These are phyloP conservation scores for Capricornis sumatraensis DNA, from an alignment of 2,113 vertebrate genomes.

Conservation along the genomic window DNA sequence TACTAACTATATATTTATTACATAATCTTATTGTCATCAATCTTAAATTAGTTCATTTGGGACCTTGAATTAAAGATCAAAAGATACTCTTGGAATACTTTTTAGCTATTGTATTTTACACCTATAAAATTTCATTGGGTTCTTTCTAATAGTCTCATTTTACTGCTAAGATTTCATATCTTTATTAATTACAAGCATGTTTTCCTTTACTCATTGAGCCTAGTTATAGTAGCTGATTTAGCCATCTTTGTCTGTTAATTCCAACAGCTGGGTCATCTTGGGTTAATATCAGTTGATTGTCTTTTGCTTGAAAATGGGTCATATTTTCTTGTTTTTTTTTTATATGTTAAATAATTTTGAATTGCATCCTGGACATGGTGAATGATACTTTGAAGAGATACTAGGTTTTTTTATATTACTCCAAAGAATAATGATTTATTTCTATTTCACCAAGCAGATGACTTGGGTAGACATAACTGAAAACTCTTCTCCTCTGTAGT, in stretches of 20 bases:
- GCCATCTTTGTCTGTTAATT: not conserved
- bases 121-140: not conserved
- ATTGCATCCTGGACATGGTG: not conserved
- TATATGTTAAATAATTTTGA: not conserved
- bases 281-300: not conserved
- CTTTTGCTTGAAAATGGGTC: not conserved
- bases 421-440: not conserved
- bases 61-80: not conserved
- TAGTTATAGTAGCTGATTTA: not conserved
- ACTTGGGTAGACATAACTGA: not conserved
- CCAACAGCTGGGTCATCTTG: not conserved
- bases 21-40: not conserved
- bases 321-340: not conserved
- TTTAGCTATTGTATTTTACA: not conserved
- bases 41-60: not conserved
- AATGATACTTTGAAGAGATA: not conserved
- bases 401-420: not conserved
- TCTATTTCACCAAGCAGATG: not conserved
- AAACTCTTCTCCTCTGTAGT: not conserved
- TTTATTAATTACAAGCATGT: not conserved
- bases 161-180: not conserved
- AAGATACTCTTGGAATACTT: not conserved
- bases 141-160: not conserved
- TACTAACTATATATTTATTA: not conserved
- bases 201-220: not conserved